Conservation (phyloP, 1,140 invertebrate species). For the Micrasema longulum region DNA sequence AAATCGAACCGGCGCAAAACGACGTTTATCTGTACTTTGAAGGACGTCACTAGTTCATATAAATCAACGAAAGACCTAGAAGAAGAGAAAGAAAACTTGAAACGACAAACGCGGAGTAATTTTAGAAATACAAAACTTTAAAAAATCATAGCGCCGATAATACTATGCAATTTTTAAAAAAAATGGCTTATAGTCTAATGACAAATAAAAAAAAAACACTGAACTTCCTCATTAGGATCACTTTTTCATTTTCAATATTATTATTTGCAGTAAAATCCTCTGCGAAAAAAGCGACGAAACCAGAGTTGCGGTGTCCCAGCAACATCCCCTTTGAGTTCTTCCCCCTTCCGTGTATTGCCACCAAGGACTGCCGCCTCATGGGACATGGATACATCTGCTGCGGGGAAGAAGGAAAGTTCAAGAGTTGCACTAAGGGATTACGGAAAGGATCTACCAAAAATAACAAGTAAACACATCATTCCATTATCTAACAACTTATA, state of each 20-base stretch:
- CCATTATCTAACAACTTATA: neutral
- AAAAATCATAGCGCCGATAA: too few species aligned
- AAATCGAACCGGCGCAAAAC: too few species aligned
- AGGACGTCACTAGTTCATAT: too few species aligned
- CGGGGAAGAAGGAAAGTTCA: constrained; percentile 52
- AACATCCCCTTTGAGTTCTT: constrained; percentile 59
- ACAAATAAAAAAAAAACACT: too few species aligned
- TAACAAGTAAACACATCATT: constrained; percentile 9
- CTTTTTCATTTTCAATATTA: neutral
- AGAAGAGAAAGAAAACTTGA: too few species aligned
- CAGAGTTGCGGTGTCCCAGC: constrained; percentile 41
- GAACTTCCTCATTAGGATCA: too few species aligned
- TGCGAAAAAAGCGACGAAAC: constrained; percentile 19
- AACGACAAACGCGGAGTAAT: too few species aligned
- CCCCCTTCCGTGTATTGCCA: constrained; percentile 63
- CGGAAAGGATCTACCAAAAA: constrained; percentile 29
- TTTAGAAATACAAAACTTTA: too few species aligned
- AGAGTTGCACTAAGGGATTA: constrained; percentile 63
- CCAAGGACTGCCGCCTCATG: constrained; percentile 64
- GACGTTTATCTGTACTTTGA: too few species aligned
- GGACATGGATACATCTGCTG: constrained; percentile 63
- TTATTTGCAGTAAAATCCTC: constrained; percentile 42
- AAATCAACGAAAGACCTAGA: too few species aligned
- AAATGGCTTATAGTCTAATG: too few species aligned
- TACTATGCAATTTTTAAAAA: neutral